phyloP scores from a whole-genome alignment of 2,888 invertebrate genomes.

The Thyatira batis region DNA sequence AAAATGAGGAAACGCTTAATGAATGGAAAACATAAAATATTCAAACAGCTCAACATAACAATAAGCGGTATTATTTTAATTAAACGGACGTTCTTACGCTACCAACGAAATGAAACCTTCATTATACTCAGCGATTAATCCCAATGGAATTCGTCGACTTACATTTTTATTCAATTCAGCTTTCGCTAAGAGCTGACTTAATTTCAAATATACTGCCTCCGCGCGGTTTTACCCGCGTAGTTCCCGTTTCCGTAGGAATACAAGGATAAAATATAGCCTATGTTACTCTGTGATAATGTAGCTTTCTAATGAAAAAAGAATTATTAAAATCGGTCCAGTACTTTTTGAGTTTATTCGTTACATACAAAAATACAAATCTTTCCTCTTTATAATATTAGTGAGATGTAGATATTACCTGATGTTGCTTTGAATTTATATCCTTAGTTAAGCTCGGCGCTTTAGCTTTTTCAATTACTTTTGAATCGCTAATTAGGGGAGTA shows the following conservation, averaged over 20 bases:
- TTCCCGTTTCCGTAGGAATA: too few species aligned
- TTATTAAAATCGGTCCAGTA: too few species aligned
- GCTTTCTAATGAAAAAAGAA: too few species aligned
- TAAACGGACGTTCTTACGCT: neutral
- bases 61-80: conserved; percentile 3
- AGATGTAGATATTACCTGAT: neutral
- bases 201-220: neutral
- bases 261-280: too few species aligned
- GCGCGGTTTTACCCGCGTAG: too few species aligned
- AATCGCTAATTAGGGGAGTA: neutral
- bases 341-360: too few species aligned
- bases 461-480: neutral
- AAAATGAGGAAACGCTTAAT: neutral
- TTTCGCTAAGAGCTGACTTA: conserved; percentile 4
- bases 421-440: neutral
- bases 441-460: neutral
- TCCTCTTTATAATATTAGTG: too few species aligned
- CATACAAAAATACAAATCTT: too few species aligned
- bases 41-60: neutral
- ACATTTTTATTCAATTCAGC: conserved; percentile 14
- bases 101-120: conserved; percentile 6
- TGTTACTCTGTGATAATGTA: too few species aligned
- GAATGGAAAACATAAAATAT: neutral
- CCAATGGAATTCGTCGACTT: conserved; percentile 11
- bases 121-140: conserved; percentile 6